Evolutionary conservation across 30 jellyfish, hydroid and myxozoan genomes (phyloP).

Genomic region (Sanderia malayensis): DNA sequence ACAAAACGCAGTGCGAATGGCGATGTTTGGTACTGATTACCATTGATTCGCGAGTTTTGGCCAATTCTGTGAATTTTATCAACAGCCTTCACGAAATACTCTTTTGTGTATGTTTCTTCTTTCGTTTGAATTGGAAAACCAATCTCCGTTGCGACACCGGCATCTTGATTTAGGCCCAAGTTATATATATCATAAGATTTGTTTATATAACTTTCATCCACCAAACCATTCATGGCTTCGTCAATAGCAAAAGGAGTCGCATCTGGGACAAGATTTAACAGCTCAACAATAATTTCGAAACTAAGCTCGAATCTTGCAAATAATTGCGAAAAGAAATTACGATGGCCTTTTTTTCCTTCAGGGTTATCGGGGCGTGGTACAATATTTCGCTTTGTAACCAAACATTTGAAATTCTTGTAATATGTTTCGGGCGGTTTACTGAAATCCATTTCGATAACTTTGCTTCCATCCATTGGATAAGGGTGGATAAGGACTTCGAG

Average conservation of each 20-base stretch:
- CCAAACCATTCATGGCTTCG: background rate
- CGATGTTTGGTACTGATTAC: background rate
- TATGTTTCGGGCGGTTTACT: background rate
- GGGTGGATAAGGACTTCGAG: background rate
- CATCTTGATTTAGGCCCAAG: background rate
- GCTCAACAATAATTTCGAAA: background rate
- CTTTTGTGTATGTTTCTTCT: background rate
- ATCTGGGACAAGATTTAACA: background rate
- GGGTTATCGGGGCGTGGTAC: background rate
- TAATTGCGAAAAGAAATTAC: background rate
- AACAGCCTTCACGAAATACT: background rate
- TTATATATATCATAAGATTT: background rate
- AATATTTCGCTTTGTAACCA: background rate
- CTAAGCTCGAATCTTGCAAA: background rate
- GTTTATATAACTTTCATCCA: background rate
- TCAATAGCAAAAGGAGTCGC: background rate
- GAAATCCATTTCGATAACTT: background rate
- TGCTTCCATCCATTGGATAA: background rate
- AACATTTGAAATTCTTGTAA: background rate
- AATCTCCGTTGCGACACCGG: conserved; percentile 1
- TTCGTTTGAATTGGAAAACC: background rate
- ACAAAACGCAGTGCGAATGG: background rate
- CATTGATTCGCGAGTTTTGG: background rate
- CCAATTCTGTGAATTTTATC: background rate
- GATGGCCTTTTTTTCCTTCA: background rate